phyloP scores from a whole-genome alignment of 2,113 vertebrate species.

The Polypterus bichir region DNA sequence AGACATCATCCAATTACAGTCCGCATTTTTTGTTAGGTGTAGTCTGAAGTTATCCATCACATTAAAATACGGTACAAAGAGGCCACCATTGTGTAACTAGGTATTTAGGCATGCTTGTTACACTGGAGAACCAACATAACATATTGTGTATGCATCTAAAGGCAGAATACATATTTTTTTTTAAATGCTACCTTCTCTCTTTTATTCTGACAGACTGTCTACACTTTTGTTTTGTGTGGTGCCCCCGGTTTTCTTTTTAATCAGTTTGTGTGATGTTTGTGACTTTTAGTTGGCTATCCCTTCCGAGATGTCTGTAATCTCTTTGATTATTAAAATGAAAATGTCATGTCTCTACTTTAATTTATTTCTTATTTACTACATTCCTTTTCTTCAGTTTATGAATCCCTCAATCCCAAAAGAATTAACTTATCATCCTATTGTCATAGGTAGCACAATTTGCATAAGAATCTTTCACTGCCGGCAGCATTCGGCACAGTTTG shows the following conservation, averaged over 20 bases:
- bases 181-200: no score
- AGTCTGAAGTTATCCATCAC: no score
- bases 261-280: conserved; percentile 40
- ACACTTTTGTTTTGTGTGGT: conserved; percentile 34
- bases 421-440: conserved; percentile 26
- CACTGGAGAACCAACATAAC: no score
- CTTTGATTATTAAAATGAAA: conserved; percentile 49
- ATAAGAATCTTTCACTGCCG: conserved; percentile 24
- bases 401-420: conserved; percentile 30
- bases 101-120: no score
- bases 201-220: conserved; percentile 33
- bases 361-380: conserved; percentile 45
- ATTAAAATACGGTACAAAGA: no score
- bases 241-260: conserved; percentile 37
- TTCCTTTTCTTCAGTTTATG: conserved; percentile 20
- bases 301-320: conserved; percentile 45
- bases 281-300: conserved; percentile 31
- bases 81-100: no score
- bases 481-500: background rate
- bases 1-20: no score
- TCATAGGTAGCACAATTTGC: conserved; percentile 30
- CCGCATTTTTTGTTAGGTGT: no score
- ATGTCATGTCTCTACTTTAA: conserved; percentile 26
- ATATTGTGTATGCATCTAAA: no score
- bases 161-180: no score